A percentile compares a stretch with the other conserved stretches of the same genome.
Evolutionary conservation across 2,888 invertebrate species (phyloP).

Genomic region (Caenorhabditis sp.): DNA sequence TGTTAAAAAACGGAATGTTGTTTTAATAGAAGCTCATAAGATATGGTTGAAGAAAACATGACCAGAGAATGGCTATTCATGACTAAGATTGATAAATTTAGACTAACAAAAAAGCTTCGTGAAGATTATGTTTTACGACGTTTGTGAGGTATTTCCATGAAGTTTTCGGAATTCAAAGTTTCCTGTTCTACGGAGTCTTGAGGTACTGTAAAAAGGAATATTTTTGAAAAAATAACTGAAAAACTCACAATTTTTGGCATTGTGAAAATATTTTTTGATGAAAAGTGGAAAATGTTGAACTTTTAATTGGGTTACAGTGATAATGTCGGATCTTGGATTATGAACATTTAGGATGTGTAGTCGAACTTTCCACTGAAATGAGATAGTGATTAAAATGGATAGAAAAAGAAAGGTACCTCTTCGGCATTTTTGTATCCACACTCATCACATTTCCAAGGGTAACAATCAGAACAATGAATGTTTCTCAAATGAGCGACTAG

Average conservation of each 20-base stretch:
- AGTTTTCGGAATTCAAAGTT: neutral
- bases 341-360: slow-evolving; percentile 17
- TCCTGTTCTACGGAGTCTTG: neutral
- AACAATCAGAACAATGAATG: neutral
- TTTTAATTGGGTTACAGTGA: neutral
- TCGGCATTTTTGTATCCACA: slow-evolving; percentile 10
- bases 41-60: neutral
- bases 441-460: slow-evolving; percentile 11
- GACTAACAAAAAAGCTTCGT: neutral
- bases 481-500: slow-evolving; percentile 2
- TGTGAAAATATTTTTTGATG: neutral
- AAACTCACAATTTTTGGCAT: neutral
- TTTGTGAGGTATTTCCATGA: neutral
- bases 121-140: neutral
- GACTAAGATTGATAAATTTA: no score
- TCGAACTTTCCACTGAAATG: slow-evolving; percentile 29
- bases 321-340: neutral
- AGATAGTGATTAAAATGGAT: no score
- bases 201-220: neutral
- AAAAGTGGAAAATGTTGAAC: neutral
- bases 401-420: neutral
- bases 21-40: neutral
- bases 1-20: neutral
- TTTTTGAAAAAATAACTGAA: neutral
- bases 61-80: no score